These are phyloP conservation scores for Axea sp. DNA, from an alignment of 2,888 invertebrate genomes.

Conservation along the genomic window DNA sequence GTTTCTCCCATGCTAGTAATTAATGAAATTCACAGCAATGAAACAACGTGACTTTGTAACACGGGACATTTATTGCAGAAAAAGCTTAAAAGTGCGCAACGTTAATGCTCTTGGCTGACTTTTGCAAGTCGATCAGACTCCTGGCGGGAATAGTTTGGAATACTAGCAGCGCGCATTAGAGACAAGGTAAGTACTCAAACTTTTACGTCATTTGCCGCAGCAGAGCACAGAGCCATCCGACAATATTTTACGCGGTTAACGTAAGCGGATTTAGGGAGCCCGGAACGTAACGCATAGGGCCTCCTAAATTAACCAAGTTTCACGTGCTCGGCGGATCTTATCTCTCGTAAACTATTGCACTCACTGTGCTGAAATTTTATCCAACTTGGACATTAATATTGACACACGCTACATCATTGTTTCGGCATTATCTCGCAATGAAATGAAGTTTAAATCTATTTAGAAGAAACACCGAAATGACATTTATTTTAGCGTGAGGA, in stretches of 20 bases:
- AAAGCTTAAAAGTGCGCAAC: conserved; percentile 56
- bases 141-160: conserved; percentile 42
- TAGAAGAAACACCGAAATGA: background rate
- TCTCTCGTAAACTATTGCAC: conserved; percentile 46
- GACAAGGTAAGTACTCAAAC: conserved; percentile 59
- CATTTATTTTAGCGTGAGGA: too few relatives aligned
- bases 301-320: conserved; percentile 60
- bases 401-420: conserved; percentile 36
- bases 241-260: conserved; percentile 68
- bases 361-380: conserved; percentile 15
- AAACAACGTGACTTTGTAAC: conserved; percentile 52
- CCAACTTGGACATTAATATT: conserved; percentile 42
- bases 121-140: conserved; percentile 51
- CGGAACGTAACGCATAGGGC: conserved; percentile 47
- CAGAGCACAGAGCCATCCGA: conserved; percentile 18
- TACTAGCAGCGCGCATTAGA: conserved; percentile 47
- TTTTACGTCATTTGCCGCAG: conserved; percentile 57
- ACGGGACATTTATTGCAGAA: conserved; percentile 47
- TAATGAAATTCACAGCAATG: conserved; percentile 50
- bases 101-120: conserved; percentile 54
- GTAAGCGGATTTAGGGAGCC: conserved; percentile 64
- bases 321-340: conserved; percentile 33
- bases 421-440: conserved; percentile 3
- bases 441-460: background rate
- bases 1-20: conserved; percentile 17